Evolutionary conservation across 2,888 invertebrate species (phyloP), one percentile per base, ranked within the genome.

Genomic region (Synanthedon andrenaeformis): DNA sequence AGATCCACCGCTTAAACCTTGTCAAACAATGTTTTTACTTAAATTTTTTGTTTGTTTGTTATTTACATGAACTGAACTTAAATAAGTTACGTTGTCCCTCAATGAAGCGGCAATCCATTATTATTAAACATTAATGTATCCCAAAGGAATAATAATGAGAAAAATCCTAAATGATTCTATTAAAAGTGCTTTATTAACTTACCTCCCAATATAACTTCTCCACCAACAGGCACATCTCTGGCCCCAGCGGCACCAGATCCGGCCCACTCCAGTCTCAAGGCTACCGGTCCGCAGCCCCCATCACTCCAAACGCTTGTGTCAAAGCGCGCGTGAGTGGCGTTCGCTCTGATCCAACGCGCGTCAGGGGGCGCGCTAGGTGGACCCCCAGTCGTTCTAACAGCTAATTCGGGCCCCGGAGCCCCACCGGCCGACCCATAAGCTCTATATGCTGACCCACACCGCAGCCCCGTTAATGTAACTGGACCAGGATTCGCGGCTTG

Each of bases 361-460:
- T 93, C 93, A 57, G 91, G 90, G 0, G 96, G 94, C 23, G 92
- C 82, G 1, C 66, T 65, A 0, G 87, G 85, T 0, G 84, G 84
- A 84, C 94, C 92, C 69, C 94, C 93, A 56, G 96, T 95, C 66
- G 95, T 95, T 14, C 96, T 93, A 14, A 93, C 91, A 60, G 91
- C 91, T 62, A 95, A 89, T 68, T 93, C 90, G 35, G 92, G 87
- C 56, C 95, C 95, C 0, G 93, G 91, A 52, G 92, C 89, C 70
- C 96, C 96, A 56, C 93, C 92, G 0, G 96, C 94, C 11, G 93
- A 91, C 62, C 96, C 89, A 72, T 93, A 93, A 53, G 95, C 92
- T 65, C 93, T 90, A 72, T 96, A 96, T 52, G 91, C 90, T 42
- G 94, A 94, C 28, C 97, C 96, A 79, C 96, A 97, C 61, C 92